phyloP scores from a whole-genome alignment of 1,140 invertebrate species.

The Procambarus clarkii region DNA sequence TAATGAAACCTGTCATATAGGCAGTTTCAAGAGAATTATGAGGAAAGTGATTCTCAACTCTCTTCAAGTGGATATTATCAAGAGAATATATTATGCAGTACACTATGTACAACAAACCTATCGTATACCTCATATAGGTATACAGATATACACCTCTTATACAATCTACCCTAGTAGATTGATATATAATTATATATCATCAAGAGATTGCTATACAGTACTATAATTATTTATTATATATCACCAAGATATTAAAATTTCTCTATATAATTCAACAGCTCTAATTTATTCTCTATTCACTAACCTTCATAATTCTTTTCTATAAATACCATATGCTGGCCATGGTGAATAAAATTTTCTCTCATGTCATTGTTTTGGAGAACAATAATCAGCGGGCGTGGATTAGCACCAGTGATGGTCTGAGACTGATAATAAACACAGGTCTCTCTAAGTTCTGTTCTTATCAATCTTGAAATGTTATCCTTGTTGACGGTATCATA shows the following conservation, averaged over 20 bases:
- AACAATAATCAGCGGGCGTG: conserved; percentile 50
- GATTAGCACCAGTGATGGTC: conserved; percentile 42
- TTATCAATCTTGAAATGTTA: conserved; percentile 23
- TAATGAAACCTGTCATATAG: no score
- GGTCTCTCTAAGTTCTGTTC: conserved; percentile 23
- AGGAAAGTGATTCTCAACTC: no score
- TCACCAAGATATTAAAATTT: not conserved
- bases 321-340: conserved; percentile 34
- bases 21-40: no score
- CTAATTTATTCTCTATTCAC: not conserved
- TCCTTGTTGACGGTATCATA: conserved; percentile 40
- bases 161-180: no score
- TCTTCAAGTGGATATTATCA: no score
- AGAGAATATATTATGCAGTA: no score
- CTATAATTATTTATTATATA: not conserved
- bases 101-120: no score
- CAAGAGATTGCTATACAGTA: not conserved
- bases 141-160: no score
- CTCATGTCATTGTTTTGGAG: conserved; percentile 37
- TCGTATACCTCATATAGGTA: no score
- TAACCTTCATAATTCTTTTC: conserved; percentile 64
- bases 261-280: no score
- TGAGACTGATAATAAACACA: conserved; percentile 59
- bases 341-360: conserved; percentile 15
- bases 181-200: not conserved